Percentiles rank a stretch among this genome's conserved stretches.
phyloP scores from a whole-genome alignment of 2,888 invertebrate species.

The Rapana venosa region DNA sequence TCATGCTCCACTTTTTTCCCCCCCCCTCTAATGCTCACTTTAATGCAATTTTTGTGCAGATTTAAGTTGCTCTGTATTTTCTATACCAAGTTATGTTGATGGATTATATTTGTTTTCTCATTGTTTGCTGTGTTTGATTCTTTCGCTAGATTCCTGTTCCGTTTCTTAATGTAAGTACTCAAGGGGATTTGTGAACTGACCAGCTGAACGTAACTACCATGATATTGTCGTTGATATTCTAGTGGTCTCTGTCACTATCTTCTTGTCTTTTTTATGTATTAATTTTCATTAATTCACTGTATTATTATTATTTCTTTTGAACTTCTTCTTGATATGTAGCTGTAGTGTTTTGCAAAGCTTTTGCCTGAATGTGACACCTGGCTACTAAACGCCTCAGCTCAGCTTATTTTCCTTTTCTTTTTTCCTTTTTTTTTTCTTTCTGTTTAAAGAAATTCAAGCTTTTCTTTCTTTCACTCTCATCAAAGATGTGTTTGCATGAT shows the following conservation, averaged over 20 bases:
- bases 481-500: constrained; percentile 1
- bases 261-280: not conserved
- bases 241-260: not conserved
- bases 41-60: too few relatives aligned
- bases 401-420: too few relatives aligned
- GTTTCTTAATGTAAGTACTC: constrained; percentile 51
- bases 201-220: not conserved
- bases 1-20: not conserved
- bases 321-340: not conserved
- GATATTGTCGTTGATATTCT: not conserved
- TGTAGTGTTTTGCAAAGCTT: constrained; percentile 13
- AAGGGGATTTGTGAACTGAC: not conserved
- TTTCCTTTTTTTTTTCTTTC: too few relatives aligned
- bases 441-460: too few relatives aligned
- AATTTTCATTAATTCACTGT: not conserved
- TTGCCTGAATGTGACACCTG: not conserved
- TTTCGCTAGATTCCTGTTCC: constrained; percentile 53
- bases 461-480: not conserved
- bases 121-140: constrained; percentile 33
- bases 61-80: not conserved
- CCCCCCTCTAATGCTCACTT: too few relatives aligned
- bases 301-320: not conserved
- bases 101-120: constrained; percentile 26
- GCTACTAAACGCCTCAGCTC: not conserved
- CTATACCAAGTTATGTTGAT: not conserved